Conservation (phyloP, 2,888 invertebrate species). For the Apocheima hispidaria region DNA sequence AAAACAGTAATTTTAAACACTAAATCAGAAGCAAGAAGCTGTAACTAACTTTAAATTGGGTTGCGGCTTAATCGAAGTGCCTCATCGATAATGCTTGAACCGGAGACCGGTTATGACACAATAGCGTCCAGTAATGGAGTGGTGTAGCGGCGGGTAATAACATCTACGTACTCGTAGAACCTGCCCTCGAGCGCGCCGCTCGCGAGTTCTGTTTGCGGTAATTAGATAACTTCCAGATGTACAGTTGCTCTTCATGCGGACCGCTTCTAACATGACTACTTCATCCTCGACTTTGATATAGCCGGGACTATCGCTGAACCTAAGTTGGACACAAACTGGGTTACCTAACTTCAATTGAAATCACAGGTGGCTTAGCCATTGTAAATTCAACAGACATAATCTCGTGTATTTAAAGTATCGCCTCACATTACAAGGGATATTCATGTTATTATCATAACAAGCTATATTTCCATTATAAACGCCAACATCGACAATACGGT, state of each 20-base stretch:
- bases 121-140: conserved; percentile 49
- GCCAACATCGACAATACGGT: conserved; percentile 53
- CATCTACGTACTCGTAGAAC: conserved; percentile 41
- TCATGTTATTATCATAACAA: conserved; percentile 47
- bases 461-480: conserved; percentile 54
- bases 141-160: conserved; percentile 49
- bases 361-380: neutral
- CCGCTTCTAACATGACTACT: conserved; percentile 52
- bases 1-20: neutral
- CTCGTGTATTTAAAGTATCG: conserved; percentile 9
- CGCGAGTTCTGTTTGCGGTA: conserved; percentile 62
- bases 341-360: conserved; percentile 18
- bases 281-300: conserved; percentile 40
- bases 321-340: conserved; percentile 33
- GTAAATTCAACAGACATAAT: neutral
- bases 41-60: conserved; percentile 26
- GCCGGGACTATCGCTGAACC: conserved; percentile 3
- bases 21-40: neutral
- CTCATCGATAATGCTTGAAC: conserved; percentile 31
- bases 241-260: conserved; percentile 52
- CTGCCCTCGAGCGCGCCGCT: conserved; percentile 49
- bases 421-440: conserved; percentile 24
- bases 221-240: conserved; percentile 71
- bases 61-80: conserved; percentile 16
- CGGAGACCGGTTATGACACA: conserved; percentile 41